phyloP scores from a whole-genome alignment of 2,888 invertebrate species.

The Dasysyrphus tricinctus region DNA sequence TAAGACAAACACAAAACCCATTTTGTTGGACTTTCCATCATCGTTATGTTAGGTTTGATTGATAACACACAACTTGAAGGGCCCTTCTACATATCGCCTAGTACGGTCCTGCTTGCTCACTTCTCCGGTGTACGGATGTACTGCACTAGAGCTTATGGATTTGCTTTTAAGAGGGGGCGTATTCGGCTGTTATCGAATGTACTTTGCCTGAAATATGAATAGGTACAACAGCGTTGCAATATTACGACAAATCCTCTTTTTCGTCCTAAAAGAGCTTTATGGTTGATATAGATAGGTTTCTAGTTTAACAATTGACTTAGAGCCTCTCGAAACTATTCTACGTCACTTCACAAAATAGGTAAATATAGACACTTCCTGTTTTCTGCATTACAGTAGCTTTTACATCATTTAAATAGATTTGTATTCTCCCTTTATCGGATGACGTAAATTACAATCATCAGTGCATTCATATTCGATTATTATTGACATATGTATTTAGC shows the following conservation, averaged over 20 bases:
- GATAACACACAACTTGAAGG: not conserved
- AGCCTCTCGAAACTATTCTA: slow-evolving; percentile 4
- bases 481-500: not conserved
- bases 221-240: slow-evolving; percentile 49
- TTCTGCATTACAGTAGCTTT: slow-evolving; percentile 1
- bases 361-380: slow-evolving; percentile 22
- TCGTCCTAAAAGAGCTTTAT: slow-evolving; percentile 51
- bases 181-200: slow-evolving; percentile 49
- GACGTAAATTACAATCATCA: slow-evolving; percentile 28
- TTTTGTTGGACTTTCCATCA: no score
- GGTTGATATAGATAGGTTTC: slow-evolving; percentile 23
- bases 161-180: slow-evolving; percentile 14
- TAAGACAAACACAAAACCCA: no score
- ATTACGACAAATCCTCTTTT: slow-evolving; percentile 73
- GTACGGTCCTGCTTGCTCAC: not conserved
- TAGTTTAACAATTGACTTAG: slow-evolving; percentile 39
- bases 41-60: no score
- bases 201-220: slow-evolving; percentile 54
- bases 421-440: slow-evolving; percentile 14
- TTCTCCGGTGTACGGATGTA: not conserved
- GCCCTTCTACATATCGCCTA: rapidly evolving
- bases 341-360: not conserved
- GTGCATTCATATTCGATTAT: slow-evolving; percentile 27
- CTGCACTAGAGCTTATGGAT: slow-evolving; percentile 19
- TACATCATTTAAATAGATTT: slow-evolving; percentile 30